These are phyloP conservation scores for Callinectes sapidus DNA, from an alignment of 2,888 invertebrate genomes.

Conservation along the genomic window DNA sequence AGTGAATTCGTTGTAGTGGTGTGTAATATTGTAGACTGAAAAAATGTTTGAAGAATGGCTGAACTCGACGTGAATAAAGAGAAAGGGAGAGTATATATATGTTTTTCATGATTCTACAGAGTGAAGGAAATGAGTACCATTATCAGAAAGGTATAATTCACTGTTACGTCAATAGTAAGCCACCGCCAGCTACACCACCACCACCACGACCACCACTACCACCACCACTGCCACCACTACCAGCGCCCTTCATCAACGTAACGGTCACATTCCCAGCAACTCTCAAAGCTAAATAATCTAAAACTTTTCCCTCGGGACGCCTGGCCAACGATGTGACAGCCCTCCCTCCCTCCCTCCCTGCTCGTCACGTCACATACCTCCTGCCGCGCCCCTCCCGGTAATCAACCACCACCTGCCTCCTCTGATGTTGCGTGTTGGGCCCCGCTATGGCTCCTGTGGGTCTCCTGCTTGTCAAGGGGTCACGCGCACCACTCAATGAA, in stretches of 20 bases:
- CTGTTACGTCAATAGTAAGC: not conserved
- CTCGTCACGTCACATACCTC: not conserved
- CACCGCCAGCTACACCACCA: not conserved
- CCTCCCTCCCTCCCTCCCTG: not conserved
- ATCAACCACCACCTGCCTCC: not conserved
- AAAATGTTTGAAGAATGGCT: not conserved
- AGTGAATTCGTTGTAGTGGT: not conserved
- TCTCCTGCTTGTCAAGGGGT: not conserved
- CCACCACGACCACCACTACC: not conserved
- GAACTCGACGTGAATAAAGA: not conserved
- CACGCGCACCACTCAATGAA: not conserved
- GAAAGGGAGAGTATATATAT: not conserved
- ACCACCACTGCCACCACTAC: not conserved
- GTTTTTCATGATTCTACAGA: not conserved
- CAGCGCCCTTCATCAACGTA: not conserved
- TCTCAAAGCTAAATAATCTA: not conserved
- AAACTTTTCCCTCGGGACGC: not conserved
- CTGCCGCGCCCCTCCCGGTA: slow-evolving; percentile 2
- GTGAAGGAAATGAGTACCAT: not conserved
- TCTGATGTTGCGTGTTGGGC: not conserved
- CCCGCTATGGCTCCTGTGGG: not conserved
- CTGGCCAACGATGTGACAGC: not conserved
- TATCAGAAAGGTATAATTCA: not conserved
- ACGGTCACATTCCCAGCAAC: not conserved
- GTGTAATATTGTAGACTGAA: not conserved